These are phyloP conservation scores for Plagodis pulveraria DNA, from an alignment of 2,888 invertebrate species.

Conservation along the genomic window DNA sequence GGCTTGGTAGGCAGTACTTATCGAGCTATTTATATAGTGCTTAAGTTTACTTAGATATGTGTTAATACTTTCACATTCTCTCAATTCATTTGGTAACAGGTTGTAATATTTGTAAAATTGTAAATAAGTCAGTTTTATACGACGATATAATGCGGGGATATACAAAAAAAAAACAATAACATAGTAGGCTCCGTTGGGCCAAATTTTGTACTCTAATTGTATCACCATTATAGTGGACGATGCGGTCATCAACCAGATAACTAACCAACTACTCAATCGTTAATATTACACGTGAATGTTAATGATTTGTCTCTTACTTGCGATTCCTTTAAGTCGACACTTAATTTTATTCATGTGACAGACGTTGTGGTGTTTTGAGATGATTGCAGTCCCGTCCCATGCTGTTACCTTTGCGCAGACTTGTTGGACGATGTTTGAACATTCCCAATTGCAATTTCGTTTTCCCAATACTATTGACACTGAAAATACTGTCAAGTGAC, in stretches of 20 bases:
- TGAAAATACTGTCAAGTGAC: not conserved
- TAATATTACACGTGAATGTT: not conserved
- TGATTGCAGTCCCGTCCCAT: conserved; percentile 38
- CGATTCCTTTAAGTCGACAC: conserved; percentile 45
- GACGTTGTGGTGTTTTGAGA: conserved; percentile 57
- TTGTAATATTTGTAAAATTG: too few relatives aligned
- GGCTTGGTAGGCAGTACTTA: too few relatives aligned
- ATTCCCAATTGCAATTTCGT: conserved; percentile 50
- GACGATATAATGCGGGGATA: too few relatives aligned
- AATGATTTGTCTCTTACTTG: conserved; percentile 31
- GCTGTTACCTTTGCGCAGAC: conserved; percentile 57
- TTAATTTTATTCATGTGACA: conserved; percentile 58
- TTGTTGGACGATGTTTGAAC: conserved; percentile 63
- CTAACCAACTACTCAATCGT: not conserved
- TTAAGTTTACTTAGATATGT: too few relatives aligned
- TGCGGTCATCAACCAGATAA: not conserved
- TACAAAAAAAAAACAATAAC: too few relatives aligned
- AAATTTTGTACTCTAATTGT: too few relatives aligned
- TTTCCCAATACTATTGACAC: conserved; percentile 4
- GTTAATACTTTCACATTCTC: too few relatives aligned
- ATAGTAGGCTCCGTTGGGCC: too few relatives aligned
- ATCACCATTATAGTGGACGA: too few relatives aligned
- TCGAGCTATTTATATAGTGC: too few relatives aligned
- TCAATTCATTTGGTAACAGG: too few relatives aligned
- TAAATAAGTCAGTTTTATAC: too few relatives aligned